Conservation (phyloP, 2,797 vertebrate genomes). For the Sciurus carolinensis region DNA sequence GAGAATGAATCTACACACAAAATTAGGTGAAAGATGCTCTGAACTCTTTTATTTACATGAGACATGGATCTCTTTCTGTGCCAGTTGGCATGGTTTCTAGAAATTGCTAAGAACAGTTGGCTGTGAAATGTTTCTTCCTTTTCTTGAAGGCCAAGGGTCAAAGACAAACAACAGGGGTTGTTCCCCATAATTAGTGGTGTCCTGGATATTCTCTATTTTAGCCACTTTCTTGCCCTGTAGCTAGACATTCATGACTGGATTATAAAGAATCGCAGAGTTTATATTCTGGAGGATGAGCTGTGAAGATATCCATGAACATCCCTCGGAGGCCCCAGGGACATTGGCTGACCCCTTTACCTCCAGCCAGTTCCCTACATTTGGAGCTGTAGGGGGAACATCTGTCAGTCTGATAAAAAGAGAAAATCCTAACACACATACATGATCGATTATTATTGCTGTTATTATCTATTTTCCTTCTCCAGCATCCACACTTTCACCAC, state of each 20-base stretch:
- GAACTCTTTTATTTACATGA: background rate
- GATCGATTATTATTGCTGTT: fast-evolving
- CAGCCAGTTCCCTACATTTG: background rate
- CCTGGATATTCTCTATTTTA: background rate
- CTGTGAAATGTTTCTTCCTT: background rate
- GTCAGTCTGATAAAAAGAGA: background rate
- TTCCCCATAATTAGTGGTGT: fast-evolving
- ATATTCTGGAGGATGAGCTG: background rate
- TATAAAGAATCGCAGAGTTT: fast-evolving
- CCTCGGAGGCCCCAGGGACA: too few relatives aligned
- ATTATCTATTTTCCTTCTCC: background rate
- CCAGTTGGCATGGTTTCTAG: background rate
- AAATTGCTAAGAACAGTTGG: background rate
- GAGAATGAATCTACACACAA: background rate
- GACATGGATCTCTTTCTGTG: background rate
- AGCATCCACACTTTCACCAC: background rate
- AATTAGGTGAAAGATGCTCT: fast-evolving
- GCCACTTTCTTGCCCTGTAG: background rate
- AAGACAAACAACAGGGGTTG: background rate
- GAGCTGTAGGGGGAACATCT: fast-evolving
- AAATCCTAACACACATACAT: background rate
- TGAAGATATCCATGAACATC: background rate
- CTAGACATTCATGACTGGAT: background rate
- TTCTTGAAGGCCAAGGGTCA: background rate
- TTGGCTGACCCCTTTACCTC: fast-evolving